These are phyloP conservation scores for Lithophane leautieri DNA, from an alignment of 2,888 invertebrate species.

Conservation along the genomic window DNA sequence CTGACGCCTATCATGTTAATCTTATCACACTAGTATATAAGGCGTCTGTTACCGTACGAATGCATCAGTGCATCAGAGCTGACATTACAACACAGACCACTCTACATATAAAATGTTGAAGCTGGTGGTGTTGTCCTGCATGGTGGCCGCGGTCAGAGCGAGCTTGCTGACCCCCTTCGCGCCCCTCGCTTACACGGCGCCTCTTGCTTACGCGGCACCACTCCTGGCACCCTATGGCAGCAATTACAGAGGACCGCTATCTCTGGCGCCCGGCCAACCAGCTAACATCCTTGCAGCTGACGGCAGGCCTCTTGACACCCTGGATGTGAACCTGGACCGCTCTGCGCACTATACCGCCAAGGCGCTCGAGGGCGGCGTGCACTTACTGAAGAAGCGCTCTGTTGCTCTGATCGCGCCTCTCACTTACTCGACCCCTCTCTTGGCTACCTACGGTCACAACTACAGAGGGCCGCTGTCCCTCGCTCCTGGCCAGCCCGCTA, in stretches of 20 bases:
- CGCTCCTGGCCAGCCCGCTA: slow-evolving; percentile 86
- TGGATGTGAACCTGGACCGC: slow-evolving; percentile 86
- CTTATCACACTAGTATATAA: slow-evolving; percentile 79
- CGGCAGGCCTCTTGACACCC: slow-evolving; percentile 85
- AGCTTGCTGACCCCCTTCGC: slow-evolving; percentile 60
- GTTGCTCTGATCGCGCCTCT: slow-evolving; percentile 60
- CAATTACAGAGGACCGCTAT: slow-evolving; percentile 85
- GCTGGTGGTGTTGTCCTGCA: slow-evolving; percentile 91
- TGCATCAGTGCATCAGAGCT: slow-evolving; percentile 80
- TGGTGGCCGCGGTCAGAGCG: slow-evolving; percentile 90
- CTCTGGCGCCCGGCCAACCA: slow-evolving; percentile 86
- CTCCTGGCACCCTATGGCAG: slow-evolving; percentile 68
- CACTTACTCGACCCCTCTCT: slow-evolving; percentile 52
- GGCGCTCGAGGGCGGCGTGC: slow-evolving; percentile 75
- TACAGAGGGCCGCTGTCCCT: slow-evolving; percentile 85
- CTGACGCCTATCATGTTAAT: slow-evolving; percentile 67
- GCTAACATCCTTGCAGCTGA: slow-evolving; percentile 85
- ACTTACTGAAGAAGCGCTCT: slow-evolving; percentile 82
- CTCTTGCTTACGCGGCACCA: slow-evolving; percentile 56
- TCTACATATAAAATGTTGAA: slow-evolving; percentile 83
- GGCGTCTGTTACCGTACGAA: slow-evolving; percentile 62
- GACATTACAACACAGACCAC: slow-evolving; percentile 85
- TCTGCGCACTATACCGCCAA: slow-evolving; percentile 84
- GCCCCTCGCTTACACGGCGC: slow-evolving; percentile 64
- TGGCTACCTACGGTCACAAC: slow-evolving; percentile 71